A percentile compares a stretch with the other conserved stretches of the same genome.
phyloP scores from a whole-genome alignment of 30 jellyfish, hydroid and myxozoan genomes.

The Clytia hemisphaerica region DNA sequence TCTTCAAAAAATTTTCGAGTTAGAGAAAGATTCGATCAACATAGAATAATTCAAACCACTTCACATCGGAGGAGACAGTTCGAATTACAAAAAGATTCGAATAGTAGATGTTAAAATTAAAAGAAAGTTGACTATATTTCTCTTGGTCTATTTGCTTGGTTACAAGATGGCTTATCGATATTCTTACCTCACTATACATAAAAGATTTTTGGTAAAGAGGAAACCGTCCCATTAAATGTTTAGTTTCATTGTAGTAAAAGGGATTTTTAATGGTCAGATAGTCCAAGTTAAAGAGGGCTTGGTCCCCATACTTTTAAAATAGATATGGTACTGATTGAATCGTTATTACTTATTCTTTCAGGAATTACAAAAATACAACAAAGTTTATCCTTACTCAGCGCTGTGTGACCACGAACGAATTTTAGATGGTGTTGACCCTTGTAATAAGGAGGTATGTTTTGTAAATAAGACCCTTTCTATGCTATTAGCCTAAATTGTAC shows the following conservation, averaged over 20 bases:
- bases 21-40: background rate
- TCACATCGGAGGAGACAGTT: no score
- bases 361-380: constrained; percentile 77
- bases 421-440: constrained; percentile 88
- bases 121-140: no score
- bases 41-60: background rate
- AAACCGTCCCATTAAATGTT: no score
- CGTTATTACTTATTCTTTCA: constrained; percentile 8
- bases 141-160: no score
- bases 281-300: background rate
- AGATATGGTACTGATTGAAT: background rate
- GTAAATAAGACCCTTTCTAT: no score
- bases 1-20: background rate
- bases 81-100: no score
- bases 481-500: no score
- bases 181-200: no score
- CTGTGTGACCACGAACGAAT: constrained; percentile 41
- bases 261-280: background rate
- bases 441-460: constrained; percentile 79
- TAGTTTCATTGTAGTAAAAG: background rate
- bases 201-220: no score
- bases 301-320: background rate
- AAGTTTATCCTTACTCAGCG: constrained; percentile 54
- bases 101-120: no score
- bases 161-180: no score